Conservation (phyloP, 2,797 vertebrate genomes). For the Dicrostonyx torquatus region DNA sequence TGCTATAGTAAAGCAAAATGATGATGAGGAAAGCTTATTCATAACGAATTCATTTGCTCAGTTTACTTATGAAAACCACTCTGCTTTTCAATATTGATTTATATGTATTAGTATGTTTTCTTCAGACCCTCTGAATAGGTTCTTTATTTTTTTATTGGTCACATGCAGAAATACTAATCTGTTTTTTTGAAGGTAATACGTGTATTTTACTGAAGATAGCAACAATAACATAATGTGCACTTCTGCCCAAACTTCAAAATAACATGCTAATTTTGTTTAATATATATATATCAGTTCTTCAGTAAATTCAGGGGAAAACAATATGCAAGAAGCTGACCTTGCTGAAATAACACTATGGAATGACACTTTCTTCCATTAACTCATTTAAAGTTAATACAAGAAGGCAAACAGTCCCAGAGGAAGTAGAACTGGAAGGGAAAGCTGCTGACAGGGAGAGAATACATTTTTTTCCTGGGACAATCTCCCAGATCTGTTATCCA, state of each 20-base stretch:
- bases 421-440: neutral
- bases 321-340: neutral
- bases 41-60: neutral
- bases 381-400: neutral
- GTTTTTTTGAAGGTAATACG: neutral
- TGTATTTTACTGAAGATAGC: neutral
- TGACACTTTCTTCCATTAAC: neutral
- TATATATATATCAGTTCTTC: neutral
- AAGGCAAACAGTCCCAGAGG: neutral
- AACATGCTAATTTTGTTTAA: neutral
- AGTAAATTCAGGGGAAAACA: neutral
- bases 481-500: neutral
- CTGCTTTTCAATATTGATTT: neutral
- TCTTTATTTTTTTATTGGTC: conserved; percentile 16
- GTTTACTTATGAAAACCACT: neutral
- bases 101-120: neutral
- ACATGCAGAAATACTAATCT: neutral
- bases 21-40: neutral
- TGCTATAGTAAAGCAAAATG: neutral
- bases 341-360: neutral
- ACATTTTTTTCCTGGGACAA: neutral
- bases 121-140: neutral
- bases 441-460: neutral
- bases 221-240: neutral
- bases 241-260: neutral